Base-by-base conservation (phyloP, 1,140 invertebrate species). In the Pinna nobilis region DNA sequence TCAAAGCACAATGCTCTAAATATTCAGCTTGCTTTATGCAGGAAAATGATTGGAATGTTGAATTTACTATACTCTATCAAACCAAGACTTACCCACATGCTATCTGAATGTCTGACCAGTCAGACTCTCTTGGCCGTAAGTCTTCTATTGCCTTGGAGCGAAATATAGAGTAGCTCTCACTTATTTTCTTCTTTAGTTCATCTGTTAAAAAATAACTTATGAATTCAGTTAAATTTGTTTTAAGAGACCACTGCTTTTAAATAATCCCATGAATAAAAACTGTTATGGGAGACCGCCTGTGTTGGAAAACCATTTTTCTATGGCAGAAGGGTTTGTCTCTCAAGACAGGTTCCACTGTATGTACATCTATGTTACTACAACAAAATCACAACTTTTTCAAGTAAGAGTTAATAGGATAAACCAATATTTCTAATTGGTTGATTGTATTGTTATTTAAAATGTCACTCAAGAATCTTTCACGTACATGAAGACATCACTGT, bases 181-280 rank as follows among this genome's bases (percentile, higher is more conserved):
- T 86, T 47, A 89, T 90, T 64, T 90, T 90, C 77, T 89, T 89
- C 66, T 88, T 89, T n/a, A 89, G 59, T 78, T 90, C 88, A 82
- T 90, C 88, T 88, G 79, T 68, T 84, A 77, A 15, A 64, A 66
- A 60, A 68, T n/a, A 50, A 25, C 30, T n/a, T 20, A 15, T 25
- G 41, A 33, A 23, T 20, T 59, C 2, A 4, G n/a, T 20, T 28
- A 28, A 50, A 50, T 53, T 25, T 23, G 13, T 20, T 28, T 32
- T n/a, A 32, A 2, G 28, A 60, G 35, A 30, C 32, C 18, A 18
- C 18, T 32, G 28, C 13, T 2, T 33, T 23, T 59, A 13, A 59
- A 33, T 23, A 9, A 59, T n/a, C n/a, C n/a, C n/a, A n/a, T n/a
- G n/a, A n/a, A n/a, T n/a, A n/a, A n/a, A n/a, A n/a, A n/a, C n/a